These are phyloP conservation scores for Leptinotarsa juncta DNA, from an alignment of 2,888 invertebrate species.

Conservation along the genomic window DNA sequence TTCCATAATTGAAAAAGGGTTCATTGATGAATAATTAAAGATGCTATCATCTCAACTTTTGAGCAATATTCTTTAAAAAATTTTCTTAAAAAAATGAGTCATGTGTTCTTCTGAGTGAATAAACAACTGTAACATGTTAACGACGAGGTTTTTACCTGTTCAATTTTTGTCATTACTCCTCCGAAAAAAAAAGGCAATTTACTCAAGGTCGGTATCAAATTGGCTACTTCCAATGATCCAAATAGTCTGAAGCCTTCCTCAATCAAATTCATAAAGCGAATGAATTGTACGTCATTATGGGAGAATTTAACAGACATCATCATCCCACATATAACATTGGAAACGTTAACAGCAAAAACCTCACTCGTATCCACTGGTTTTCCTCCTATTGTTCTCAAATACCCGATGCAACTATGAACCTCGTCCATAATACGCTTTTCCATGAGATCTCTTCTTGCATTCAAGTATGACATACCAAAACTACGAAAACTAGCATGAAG, in stretches of 20 bases:
- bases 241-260: constrained; percentile 92
- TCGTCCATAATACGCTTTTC: constrained; percentile 87
- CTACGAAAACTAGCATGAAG: constrained; percentile 85
- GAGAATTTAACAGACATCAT: constrained; percentile 90
- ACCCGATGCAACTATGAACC: constrained; percentile 79
- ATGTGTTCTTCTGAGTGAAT: no score
- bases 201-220: constrained; percentile 84
- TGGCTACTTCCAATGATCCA: constrained; percentile 83
- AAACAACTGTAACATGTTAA: no score
- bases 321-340: constrained; percentile 91
- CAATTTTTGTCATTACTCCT: neutral
- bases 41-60: no score
- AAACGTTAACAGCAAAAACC: constrained; percentile 82
- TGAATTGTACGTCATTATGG: constrained; percentile 81
- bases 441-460: constrained; percentile 83
- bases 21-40: neutral
- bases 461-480: constrained; percentile 90
- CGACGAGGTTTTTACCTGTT: neutral
- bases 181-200: constrained; percentile 60
- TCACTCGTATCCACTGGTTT: constrained; percentile 80
- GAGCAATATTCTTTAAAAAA: no score
- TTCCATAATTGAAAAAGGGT: neutral
- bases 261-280: constrained; percentile 84
- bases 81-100: no score
- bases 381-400: constrained; percentile 74